These are phyloP conservation scores for Cryptotis parvus DNA, from an alignment of 2,113 vertebrate species.

Conservation along the genomic window DNA sequence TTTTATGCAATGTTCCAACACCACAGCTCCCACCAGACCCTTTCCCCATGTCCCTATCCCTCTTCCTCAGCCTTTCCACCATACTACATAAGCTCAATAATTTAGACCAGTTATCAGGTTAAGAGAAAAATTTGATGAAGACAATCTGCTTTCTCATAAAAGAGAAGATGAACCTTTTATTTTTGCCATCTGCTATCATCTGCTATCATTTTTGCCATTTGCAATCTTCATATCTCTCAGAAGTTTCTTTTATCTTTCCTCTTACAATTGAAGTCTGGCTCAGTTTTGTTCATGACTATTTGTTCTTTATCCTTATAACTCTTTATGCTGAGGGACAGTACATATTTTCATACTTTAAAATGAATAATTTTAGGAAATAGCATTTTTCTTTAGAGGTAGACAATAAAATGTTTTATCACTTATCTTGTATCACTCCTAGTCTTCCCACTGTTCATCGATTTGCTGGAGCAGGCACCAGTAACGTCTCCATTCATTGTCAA, in stretches of 20 bases:
- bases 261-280: not conserved
- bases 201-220: no score
- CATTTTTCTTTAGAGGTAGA: not conserved
- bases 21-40: no score
- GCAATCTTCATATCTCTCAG: not conserved
- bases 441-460: no score
- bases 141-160: not conserved
- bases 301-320: not conserved
- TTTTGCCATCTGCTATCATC: not conserved
- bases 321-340: not conserved
- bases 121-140: not conserved
- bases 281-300: not conserved
- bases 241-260: not conserved
- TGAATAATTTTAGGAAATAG: not conserved
- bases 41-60: no score
- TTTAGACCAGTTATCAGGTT: no score
- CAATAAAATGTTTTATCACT: not conserved
- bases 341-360: slow-evolving; percentile 19
- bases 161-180: not conserved
- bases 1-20: no score
- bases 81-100: no score
- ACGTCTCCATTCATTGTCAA: no score
- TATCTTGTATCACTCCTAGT: no score
- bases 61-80: no score
- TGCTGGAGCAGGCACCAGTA: no score